Conservation (phyloP, 1,140 invertebrate genomes). For the Drosophila nannoptera region DNA sequence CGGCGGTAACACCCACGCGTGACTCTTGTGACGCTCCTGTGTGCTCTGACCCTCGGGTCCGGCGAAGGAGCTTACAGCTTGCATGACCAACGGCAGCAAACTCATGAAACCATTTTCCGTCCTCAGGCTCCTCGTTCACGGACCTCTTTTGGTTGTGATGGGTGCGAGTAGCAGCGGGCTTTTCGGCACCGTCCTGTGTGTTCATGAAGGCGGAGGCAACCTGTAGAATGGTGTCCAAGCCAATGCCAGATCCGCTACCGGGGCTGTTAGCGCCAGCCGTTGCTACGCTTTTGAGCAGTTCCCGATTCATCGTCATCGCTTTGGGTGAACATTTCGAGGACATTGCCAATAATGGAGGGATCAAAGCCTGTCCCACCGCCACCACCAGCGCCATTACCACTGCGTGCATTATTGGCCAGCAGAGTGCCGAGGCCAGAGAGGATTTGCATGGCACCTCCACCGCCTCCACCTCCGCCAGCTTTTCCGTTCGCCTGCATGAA, state of each 20-base stretch:
- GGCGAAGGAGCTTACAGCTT: constrained; percentile 81
- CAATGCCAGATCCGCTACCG: constrained; percentile 62
- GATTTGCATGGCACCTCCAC: constrained; percentile 73
- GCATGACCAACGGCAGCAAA: constrained; percentile 84
- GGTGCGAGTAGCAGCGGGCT: constrained; percentile 12
- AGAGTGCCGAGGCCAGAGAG: constrained; percentile 79
- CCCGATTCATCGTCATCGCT: constrained; percentile 60
- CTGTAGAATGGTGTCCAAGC: constrained; percentile 81
- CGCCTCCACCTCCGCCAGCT: constrained; percentile 44
- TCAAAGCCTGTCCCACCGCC: constrained; percentile 77
- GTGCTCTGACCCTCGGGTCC: constrained; percentile 80
- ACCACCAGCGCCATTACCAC: constrained; percentile 42
- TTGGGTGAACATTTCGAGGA: constrained; percentile 79
- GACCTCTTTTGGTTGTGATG: constrained; percentile 63
- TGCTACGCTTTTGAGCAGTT: constrained; percentile 41
- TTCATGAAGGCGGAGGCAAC: constrained; percentile 83
- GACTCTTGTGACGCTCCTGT: constrained; percentile 84
- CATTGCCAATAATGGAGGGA: constrained; percentile 79
- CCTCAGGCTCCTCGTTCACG: constrained; percentile 43
- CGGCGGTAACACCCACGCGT: constrained; percentile 86
- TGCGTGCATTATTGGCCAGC: constrained; percentile 64
- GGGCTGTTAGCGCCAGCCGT: constrained; percentile 12
- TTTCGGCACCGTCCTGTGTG: constrained; percentile 60
- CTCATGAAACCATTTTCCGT: constrained; percentile 82
- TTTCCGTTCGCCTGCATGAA: constrained; percentile 82